These are phyloP conservation scores for Boloria euphrosyne DNA, from an alignment of 2,888 invertebrate genomes.

Conservation along the genomic window DNA sequence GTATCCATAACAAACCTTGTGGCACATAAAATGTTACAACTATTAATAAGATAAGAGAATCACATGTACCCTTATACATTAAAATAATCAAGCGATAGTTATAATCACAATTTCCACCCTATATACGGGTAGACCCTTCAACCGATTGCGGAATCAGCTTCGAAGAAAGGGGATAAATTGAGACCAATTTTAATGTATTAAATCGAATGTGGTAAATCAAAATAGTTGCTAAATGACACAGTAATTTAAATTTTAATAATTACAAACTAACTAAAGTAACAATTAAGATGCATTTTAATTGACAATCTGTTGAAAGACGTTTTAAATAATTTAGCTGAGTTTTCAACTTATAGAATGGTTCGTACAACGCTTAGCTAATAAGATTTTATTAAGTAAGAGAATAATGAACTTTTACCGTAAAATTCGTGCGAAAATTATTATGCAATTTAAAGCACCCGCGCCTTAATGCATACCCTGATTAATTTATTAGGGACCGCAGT, in stretches of 20 bases:
- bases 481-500: slow-evolving; percentile 68
- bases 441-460: slow-evolving; percentile 63
- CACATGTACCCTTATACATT: slow-evolving; percentile 23
- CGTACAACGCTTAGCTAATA: slow-evolving; percentile 31
- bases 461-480: slow-evolving; percentile 66
- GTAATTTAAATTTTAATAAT: background rate
- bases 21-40: no score
- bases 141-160: slow-evolving; percentile 32
- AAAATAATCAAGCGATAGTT: slow-evolving; percentile 23
- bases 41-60: background rate
- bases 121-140: slow-evolving; percentile 30
- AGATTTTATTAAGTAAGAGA: slow-evolving; percentile 48
- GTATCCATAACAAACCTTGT: no score
- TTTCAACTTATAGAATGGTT: slow-evolving; percentile 12
- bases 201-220: slow-evolving; percentile 3
- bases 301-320: slow-evolving; percentile 6
- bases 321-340: slow-evolving; percentile 12
- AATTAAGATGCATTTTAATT: background rate
- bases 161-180: slow-evolving; percentile 32
- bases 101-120: slow-evolving; percentile 30
- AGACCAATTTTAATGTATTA: slow-evolving; percentile 23
- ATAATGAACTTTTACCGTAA: slow-evolving; percentile 54
- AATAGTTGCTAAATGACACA: slow-evolving; percentile 3
- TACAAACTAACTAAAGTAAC: background rate
- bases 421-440: slow-evolving; percentile 65